Percentiles rank a stretch among this genome's conserved stretches.
Conservation (phyloP, 2,888 invertebrate species). For the Brenthis daphne region DNA sequence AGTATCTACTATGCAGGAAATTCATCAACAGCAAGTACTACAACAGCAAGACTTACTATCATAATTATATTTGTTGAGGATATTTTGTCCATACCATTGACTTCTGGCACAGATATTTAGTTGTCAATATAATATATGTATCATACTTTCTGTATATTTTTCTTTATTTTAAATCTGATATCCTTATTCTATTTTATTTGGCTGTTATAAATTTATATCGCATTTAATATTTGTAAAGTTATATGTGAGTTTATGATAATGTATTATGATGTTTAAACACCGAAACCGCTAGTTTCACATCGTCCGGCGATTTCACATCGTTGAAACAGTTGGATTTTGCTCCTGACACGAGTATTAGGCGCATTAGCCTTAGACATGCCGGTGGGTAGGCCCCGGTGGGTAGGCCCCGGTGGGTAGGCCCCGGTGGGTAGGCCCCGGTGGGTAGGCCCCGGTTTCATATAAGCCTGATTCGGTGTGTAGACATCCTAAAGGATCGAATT, state of each 20-base stretch:
- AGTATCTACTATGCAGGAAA: conserved; percentile 82
- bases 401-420: too few species aligned
- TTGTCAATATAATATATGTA: conserved; percentile 14
- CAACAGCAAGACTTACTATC: conserved; percentile 73
- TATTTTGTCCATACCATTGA: conserved; percentile 25
- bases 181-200: conserved; percentile 23
- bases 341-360: too few species aligned
- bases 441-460: too few species aligned
- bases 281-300: too few species aligned
- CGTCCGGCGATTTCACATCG: too few species aligned
- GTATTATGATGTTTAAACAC: not conserved
- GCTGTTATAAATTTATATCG: conserved; percentile 33
- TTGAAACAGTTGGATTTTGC: too few species aligned
- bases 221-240: conserved; percentile 34
- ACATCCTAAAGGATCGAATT: not conserved
- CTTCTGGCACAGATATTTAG: conserved; percentile 26
- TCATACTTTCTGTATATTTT: conserved; percentile 22
- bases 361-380: too few species aligned
- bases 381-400: too few species aligned
- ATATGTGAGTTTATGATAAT: conserved; percentile 11
- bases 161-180: conserved; percentile 14
- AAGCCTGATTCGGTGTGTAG: too few species aligned
- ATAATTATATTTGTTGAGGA: conserved; percentile 46
- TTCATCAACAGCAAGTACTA: conserved; percentile 71
- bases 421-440: too few species aligned